Percentiles rank a stretch among this genome's conserved stretches.
phyloP scores from a whole-genome alignment of 2,888 invertebrate genomes.

The Acleris literana region DNA sequence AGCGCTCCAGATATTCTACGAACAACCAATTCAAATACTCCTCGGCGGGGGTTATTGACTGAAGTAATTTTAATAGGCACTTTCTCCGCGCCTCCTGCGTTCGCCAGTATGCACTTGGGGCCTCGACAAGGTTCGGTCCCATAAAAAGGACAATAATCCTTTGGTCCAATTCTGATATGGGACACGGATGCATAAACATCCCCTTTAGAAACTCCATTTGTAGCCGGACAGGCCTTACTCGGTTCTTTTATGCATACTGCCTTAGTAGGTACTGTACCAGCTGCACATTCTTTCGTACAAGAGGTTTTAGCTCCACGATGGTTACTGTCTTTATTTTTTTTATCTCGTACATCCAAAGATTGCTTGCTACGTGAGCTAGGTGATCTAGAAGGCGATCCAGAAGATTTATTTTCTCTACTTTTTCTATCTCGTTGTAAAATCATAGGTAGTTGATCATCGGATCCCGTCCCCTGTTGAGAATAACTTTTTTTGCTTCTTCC shows the following conservation, averaged over 20 bases:
- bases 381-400: too few relatives aligned
- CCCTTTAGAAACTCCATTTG: conserved; percentile 47
- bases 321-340: neutral
- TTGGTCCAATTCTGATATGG: conserved; percentile 68
- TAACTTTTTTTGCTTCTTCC: conserved; percentile 55
- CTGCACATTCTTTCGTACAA: neutral
- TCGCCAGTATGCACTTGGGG: conserved; percentile 61
- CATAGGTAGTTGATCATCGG: conserved; percentile 19
- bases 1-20: conserved; percentile 71
- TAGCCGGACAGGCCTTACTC: conserved; percentile 51
- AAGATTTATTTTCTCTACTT: neutral
- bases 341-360: neutral
- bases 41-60: conserved; percentile 67
- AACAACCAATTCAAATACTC: conserved; percentile 75
- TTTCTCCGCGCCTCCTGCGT: conserved; percentile 53
- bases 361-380: neutral
- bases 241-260: conserved; percentile 60
- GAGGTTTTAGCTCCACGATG: neutral
- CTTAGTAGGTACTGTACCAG: conserved; percentile 49
- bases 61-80: conserved; percentile 67
- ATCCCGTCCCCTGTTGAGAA: conserved; percentile 63
- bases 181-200: conserved; percentile 68
- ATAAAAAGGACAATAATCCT: conserved; percentile 61
- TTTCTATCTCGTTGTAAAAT: neutral
- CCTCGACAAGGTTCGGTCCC: conserved; percentile 66